phyloP scores from a whole-genome alignment of 2,113 vertebrate genomes.

The Emydocephalus ijimae region DNA sequence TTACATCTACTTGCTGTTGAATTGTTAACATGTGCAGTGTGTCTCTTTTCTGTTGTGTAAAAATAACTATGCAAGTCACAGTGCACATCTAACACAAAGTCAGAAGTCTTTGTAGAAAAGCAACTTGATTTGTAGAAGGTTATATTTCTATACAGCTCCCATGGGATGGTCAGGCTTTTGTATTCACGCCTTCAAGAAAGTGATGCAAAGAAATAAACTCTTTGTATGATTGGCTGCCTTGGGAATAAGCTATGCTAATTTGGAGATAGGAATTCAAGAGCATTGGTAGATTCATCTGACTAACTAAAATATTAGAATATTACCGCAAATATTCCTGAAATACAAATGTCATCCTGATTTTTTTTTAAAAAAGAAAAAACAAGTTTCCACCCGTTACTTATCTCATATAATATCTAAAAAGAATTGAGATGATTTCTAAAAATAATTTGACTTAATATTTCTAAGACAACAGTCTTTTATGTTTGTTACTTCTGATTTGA shows the following conservation, averaged over 20 bases:
- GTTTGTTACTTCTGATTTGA: not conserved
- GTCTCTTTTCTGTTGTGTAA: not conserved
- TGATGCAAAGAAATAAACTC: not conserved
- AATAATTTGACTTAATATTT: not conserved
- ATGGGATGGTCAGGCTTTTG: not conserved
- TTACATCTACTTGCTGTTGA: slow-evolving; percentile 11
- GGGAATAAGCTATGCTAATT: slow-evolving; percentile 15
- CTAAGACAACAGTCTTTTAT: not conserved
- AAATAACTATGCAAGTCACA: slow-evolving; percentile 7
- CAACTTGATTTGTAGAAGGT: not conserved
- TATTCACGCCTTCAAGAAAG: not conserved
- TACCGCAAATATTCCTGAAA: not conserved
- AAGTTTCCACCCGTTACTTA: not conserved
- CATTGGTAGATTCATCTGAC: not conserved
- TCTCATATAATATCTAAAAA: not conserved
- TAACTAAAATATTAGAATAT: slow-evolving; percentile 1
- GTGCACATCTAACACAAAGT: slow-evolving; percentile 12
- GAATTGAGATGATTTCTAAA: not conserved
- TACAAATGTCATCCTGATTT: not conserved
- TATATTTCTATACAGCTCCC: not conserved
- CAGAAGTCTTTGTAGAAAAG: not conserved
- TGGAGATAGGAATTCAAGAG: slow-evolving; percentile 23
- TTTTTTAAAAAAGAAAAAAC: not conserved
- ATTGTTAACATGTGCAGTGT: slow-evolving; percentile 21
- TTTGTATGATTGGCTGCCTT: not conserved